Evolutionary conservation across 2,888 invertebrate species (phyloP).

Genomic region (Spodoptera picta): DNA sequence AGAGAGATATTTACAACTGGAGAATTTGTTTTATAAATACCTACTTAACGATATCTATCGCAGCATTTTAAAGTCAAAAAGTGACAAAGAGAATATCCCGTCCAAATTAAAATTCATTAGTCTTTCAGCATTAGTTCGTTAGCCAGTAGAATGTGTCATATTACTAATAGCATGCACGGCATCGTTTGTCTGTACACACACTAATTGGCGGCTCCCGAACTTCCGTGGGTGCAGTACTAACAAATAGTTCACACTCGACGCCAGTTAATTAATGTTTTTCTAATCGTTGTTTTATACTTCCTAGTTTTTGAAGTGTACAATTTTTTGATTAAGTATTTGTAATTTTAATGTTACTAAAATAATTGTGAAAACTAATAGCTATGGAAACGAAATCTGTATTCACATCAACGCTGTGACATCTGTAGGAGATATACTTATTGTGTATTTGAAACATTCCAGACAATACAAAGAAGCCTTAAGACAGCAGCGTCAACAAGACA

Average conservation of each 20-base stretch:
- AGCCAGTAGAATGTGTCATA: conserved; percentile 9
- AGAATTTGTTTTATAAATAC: no score
- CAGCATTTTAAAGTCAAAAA: no score
- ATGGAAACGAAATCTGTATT: conserved; percentile 45
- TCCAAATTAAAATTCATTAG: no score
- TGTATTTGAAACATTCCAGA: conserved; percentile 79
- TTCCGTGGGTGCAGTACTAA: conserved; percentile 35
- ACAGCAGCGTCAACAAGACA: conserved; percentile 94
- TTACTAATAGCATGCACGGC: conserved; percentile 35
- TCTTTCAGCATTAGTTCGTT: no score
- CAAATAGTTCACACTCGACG: conserved; percentile 19
- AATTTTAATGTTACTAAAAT: not conserved
- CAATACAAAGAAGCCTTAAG: conserved; percentile 97
- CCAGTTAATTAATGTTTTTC: conserved; percentile 12
- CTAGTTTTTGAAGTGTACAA: not conserved
- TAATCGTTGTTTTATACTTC: conserved; percentile 11
- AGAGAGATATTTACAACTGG: no score
- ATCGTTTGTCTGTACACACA: conserved; percentile 20
- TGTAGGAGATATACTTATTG: conserved; percentile 20
- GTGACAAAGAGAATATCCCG: no score
- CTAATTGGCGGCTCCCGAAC: conserved; percentile 35
- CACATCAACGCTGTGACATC: conserved; percentile 1
- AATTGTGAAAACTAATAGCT: not conserved
- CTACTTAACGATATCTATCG: no score
- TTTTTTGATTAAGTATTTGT: not conserved